Percentiles rank a stretch among this genome's conserved stretches.
Conservation (phyloP, 2,113 vertebrate species). For the Cephalopterus ornatus region DNA sequence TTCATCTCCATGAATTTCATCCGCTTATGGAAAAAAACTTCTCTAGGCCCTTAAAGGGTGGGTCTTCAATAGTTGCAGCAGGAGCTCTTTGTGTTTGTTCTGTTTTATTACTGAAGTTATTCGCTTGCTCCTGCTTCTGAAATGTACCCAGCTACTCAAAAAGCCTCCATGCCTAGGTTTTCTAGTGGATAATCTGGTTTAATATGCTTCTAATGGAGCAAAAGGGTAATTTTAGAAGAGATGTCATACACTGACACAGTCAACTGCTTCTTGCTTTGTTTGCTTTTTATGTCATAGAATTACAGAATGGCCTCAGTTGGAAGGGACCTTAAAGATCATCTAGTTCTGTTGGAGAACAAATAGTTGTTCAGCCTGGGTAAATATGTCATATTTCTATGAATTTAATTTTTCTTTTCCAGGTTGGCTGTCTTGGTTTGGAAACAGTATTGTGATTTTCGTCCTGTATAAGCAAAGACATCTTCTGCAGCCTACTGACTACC, state of each 20-base stretch:
- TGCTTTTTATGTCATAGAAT: neutral
- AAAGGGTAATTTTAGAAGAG: neutral
- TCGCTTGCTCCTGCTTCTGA: neutral
- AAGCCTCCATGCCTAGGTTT: neutral
- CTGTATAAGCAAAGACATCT: constrained; percentile 80
- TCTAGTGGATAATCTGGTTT: neutral
- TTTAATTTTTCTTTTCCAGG: constrained; percentile 66
- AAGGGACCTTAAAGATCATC: neutral
- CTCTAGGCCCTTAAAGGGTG: neutral
- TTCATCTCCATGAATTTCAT: neutral
- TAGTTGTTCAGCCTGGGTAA: too few species aligned
- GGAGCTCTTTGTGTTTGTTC: neutral
- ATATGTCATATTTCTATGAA: too few species aligned
- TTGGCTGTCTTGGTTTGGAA: constrained; percentile 89
- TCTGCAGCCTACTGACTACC: constrained; percentile 82
- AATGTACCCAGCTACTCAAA: neutral
- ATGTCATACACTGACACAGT: neutral
- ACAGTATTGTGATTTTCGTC: constrained; percentile 85
- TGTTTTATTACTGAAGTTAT: neutral
- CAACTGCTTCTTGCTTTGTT: neutral
- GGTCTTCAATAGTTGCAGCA: neutral
- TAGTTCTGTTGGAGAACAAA: too few species aligned
- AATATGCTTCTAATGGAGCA: neutral
- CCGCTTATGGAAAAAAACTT: neutral
- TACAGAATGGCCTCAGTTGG: neutral